Percentiles rank a stretch among this genome's conserved stretches.
These are phyloP conservation scores for Seriola dumerili DNA, from an alignment of 2,113 vertebrate genomes.

Conservation along the genomic window DNA sequence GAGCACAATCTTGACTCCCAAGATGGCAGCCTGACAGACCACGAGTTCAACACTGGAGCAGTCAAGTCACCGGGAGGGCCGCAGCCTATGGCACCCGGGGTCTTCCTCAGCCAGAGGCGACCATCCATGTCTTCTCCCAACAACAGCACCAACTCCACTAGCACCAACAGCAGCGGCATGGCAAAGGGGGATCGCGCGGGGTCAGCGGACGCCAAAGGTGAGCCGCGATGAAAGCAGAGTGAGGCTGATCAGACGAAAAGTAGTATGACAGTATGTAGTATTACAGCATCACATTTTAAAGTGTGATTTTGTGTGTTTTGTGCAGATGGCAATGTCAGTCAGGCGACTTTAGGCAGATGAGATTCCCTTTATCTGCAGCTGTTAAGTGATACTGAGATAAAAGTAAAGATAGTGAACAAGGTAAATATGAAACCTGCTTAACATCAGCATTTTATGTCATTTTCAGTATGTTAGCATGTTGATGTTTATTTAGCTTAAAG, in stretches of 20 bases:
- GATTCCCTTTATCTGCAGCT: too few relatives aligned
- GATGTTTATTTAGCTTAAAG: too few relatives aligned
- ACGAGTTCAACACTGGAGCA: conserved; percentile 91
- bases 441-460: too few relatives aligned
- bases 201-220: conserved; percentile 85
- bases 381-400: too few relatives aligned
- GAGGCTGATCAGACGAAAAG: background rate
- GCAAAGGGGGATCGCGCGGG: conserved; percentile 88
- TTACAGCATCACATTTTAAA: too few relatives aligned
- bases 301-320: too few relatives aligned
- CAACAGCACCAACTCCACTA: conserved; percentile 88
- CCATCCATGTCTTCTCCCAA: conserved; percentile 94
- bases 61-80: conserved; percentile 87
- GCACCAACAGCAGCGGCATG: conserved; percentile 69
- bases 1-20: conserved; percentile 91
- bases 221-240: background rate
- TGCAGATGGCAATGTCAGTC: too few relatives aligned
- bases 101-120: conserved; percentile 94
- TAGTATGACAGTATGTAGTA: too few relatives aligned
- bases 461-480: too few relatives aligned
- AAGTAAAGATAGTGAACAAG: too few relatives aligned
- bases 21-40: conserved; percentile 91
- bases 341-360: too few relatives aligned
- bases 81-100: conserved; percentile 95
- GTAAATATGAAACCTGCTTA: too few relatives aligned